Conservation (phyloP, 1,140 invertebrate genomes). For the Araneus ventricosus region DNA sequence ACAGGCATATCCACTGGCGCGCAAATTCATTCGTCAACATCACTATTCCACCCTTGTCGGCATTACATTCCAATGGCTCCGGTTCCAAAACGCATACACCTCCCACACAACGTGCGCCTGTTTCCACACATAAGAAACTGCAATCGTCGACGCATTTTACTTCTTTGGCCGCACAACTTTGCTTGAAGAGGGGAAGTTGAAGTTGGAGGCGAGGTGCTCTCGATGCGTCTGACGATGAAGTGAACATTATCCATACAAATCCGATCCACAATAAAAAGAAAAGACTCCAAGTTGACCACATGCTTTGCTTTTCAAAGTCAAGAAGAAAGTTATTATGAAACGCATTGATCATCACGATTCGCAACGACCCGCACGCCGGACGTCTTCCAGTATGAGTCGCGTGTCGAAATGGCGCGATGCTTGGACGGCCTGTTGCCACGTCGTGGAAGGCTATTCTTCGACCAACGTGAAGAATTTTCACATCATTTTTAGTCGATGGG, state of each 20-base stretch:
- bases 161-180: background rate
- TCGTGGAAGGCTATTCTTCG: background rate
- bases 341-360: slow-evolving; percentile 45
- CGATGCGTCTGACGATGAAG: background rate
- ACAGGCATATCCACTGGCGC: background rate
- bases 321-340: background rate
- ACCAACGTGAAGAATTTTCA: slow-evolving; percentile 21
- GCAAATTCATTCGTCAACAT: background rate
- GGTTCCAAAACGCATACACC: background rate
- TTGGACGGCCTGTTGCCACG: slow-evolving; percentile 3
- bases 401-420: slow-evolving; percentile 25
- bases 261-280: background rate
- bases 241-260: background rate
- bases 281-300: background rate
- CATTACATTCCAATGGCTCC: background rate
- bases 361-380: background rate
- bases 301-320: background rate
- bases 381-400: background rate
- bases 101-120: background rate
- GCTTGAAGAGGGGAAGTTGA: background rate
- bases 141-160: slow-evolving; percentile 13
- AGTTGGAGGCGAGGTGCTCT: background rate
- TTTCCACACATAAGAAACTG: slow-evolving; percentile 32
- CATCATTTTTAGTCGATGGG: background rate
- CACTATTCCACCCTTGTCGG: background rate